phyloP scores from a whole-genome alignment of 1,140 invertebrate genomes.

The Nephotettix cincticeps region DNA sequence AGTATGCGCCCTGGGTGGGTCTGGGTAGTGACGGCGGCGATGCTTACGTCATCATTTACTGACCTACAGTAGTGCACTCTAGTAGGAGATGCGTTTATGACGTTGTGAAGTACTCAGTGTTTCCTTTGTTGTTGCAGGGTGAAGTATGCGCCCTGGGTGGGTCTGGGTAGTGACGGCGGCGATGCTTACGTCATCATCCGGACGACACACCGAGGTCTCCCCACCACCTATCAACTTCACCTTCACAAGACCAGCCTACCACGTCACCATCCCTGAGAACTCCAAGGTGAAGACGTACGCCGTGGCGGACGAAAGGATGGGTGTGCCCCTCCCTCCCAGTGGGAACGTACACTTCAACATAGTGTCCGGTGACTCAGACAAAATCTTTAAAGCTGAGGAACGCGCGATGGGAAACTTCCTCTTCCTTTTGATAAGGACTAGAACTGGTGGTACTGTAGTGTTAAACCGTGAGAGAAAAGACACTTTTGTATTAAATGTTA shows the following conservation, averaged over 20 bases:
- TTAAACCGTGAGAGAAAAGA: slow-evolving; percentile 89
- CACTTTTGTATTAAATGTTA: slow-evolving; percentile 77
- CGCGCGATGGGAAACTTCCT: slow-evolving; percentile 86
- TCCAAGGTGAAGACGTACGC: slow-evolving; percentile 82
- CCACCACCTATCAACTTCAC: slow-evolving; percentile 45
- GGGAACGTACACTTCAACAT: slow-evolving; percentile 77
- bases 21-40: no score
- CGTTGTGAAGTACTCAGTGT: no score
- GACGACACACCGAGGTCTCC: not conserved
- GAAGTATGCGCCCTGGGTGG: no score
- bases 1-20: no score
- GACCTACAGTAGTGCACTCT: no score
- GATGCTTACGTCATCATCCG: no score
- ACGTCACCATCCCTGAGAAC: slow-evolving; percentile 89
- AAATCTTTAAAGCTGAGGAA: slow-evolving; percentile 90
- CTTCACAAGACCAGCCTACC: slow-evolving; percentile 77
- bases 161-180: no score
- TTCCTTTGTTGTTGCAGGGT: no score
- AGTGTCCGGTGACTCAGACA: slow-evolving; percentile 76
- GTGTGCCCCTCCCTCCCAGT: slow-evolving; percentile 57
- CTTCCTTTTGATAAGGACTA: slow-evolving; percentile 82
- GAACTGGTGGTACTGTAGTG: slow-evolving; percentile 77
- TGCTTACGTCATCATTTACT: no score
- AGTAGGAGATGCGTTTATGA: no score
- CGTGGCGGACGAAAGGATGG: slow-evolving; percentile 63